Conservation (phyloP, 2,797 vertebrate genomes). For the Enteromius fasciolatus region DNA sequence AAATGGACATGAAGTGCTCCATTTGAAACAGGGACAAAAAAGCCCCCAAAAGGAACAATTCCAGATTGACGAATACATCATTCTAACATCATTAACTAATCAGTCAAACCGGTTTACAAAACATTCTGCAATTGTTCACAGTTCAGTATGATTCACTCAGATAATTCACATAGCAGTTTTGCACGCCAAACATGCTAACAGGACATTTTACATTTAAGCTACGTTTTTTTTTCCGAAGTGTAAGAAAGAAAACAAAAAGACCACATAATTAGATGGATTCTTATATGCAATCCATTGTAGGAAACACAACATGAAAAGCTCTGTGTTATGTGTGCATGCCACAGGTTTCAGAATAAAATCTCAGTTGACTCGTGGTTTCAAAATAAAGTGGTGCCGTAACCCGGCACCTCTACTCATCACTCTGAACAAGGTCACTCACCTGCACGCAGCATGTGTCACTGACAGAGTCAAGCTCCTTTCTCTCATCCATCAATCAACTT, state of each 20-base stretch:
- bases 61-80: too few relatives aligned
- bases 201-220: neutral
- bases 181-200: neutral
- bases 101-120: neutral
- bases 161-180: neutral
- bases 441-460: neutral
- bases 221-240: neutral
- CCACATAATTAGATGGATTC: neutral
- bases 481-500: slow-evolving; percentile 1
- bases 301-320: neutral
- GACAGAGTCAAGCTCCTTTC: slow-evolving; percentile 4
- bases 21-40: too few relatives aligned
- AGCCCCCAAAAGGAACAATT: too few relatives aligned
- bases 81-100: neutral
- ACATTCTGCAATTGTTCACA: neutral
- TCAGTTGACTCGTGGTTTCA: neutral
- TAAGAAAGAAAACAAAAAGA: neutral
- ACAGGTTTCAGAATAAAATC: neutral
- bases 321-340: neutral
- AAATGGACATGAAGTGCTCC: too few relatives aligned
- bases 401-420: neutral
- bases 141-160: neutral
- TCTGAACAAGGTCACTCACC: slow-evolving; percentile 17
- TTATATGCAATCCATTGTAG: neutral
- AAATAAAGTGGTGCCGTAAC: neutral